Percentiles rank a stretch among this genome's conserved stretches.
Conservation (phyloP, 2,888 invertebrate genomes). For the Clusia tigrina region DNA sequence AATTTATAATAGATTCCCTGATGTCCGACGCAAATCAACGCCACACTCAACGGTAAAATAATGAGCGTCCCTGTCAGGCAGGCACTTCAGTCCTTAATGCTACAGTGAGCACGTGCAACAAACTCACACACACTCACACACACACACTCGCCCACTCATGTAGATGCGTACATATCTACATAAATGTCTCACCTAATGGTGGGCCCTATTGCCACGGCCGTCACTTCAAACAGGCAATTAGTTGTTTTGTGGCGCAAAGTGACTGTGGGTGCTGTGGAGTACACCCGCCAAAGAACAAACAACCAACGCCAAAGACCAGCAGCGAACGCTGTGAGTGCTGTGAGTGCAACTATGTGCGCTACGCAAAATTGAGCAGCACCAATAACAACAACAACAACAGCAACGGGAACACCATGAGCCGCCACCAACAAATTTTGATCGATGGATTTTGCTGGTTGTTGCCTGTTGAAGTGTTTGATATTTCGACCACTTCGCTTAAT, state of each 20-base stretch:
- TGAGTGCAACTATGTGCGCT: background rate
- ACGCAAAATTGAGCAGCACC: background rate
- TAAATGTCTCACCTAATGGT: background rate
- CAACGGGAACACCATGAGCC: no score
- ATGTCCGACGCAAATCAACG: no score
- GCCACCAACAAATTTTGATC: no score
- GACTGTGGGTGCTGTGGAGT: background rate
- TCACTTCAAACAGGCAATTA: conserved; percentile 21
- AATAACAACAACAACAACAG: no score
- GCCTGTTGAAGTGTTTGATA: conserved; percentile 1
- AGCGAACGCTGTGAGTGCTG: background rate
- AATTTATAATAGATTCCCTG: no score
- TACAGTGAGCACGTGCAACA: no score
- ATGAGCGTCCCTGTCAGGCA: no score
- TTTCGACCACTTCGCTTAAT: conserved; percentile 20
- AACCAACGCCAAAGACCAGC: background rate
- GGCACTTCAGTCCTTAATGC: no score
- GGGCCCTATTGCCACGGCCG: background rate
- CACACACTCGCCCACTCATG: no score
- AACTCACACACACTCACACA: no score
- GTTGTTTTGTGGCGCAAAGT: conserved; percentile 19
- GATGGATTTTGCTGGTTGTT: background rate
- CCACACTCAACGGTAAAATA: no score
- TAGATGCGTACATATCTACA: no score
- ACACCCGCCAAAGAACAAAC: background rate